phyloP scores from a whole-genome alignment of 2,797 vertebrate genomes.

The Helicolenus hilgendorfi region DNA sequence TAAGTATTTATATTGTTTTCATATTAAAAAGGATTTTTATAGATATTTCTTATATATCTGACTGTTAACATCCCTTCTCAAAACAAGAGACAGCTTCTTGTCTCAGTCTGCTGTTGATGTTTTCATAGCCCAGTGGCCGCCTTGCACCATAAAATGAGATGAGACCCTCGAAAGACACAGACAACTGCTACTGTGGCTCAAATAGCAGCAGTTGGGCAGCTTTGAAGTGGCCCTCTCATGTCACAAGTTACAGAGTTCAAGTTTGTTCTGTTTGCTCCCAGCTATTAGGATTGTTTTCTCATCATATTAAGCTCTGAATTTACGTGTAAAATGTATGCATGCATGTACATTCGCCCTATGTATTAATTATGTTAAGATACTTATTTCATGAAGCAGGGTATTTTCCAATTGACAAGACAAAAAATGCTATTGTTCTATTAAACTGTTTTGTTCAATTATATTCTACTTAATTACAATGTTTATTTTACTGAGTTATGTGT shows the following conservation, averaged over 20 bases:
- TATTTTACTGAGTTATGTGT: neutral
- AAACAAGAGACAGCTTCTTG: neutral
- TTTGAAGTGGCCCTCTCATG: slow-evolving; percentile 69
- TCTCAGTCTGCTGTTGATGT: slow-evolving; percentile 48
- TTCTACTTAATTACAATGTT: neutral
- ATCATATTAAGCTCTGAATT: neutral
- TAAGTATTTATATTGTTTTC: neutral
- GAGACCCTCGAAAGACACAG: slow-evolving; percentile 77
- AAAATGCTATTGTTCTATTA: neutral
- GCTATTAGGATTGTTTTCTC: neutral
- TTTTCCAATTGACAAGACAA: neutral
- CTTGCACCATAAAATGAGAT: slow-evolving; percentile 73
- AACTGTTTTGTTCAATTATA: neutral
- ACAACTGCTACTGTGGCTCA: slow-evolving; percentile 88
- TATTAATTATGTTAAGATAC: neutral
- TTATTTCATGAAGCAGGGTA: neutral
- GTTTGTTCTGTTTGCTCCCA: slow-evolving; percentile 51
- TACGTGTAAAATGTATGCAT: neutral
- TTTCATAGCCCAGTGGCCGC: slow-evolving; percentile 65
- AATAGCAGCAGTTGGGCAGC: slow-evolving; percentile 70
- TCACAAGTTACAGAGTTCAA: slow-evolving; percentile 72
- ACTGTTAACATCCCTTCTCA: no score
- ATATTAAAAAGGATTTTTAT: neutral
- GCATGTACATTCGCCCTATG: neutral
- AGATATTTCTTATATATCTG: neutral